These are phyloP conservation scores for Micropoecilia bifurca DNA, from an alignment of 2,797 vertebrate species.

Conservation along the genomic window DNA sequence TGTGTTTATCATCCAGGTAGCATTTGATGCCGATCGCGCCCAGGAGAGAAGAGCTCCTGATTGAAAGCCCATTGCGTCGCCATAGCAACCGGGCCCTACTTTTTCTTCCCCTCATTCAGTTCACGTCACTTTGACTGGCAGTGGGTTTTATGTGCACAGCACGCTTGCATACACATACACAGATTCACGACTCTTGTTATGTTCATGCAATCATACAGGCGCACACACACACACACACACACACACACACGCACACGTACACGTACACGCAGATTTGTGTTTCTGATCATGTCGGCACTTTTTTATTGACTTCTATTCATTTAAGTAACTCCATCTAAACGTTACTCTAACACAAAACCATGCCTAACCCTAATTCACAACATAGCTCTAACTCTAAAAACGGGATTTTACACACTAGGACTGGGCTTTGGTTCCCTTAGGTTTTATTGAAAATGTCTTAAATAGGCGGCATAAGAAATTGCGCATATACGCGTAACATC, in stretches of 20 bases:
- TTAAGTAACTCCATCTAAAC: neutral
- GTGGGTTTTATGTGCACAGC: constrained; percentile 41
- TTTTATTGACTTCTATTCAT: neutral
- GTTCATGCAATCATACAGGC: neutral
- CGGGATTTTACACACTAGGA: neutral
- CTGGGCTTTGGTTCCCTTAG: neutral
- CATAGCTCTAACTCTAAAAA: neutral
- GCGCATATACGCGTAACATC: neutral
- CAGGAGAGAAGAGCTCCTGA: constrained; percentile 51
- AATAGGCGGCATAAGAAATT: neutral
- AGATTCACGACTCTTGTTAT: constrained; percentile 1
- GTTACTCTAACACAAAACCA: neutral
- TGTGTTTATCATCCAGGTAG: constrained; percentile 56
- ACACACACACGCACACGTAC: neutral
- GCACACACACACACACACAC: neutral
- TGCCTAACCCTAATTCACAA: neutral
- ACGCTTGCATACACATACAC: neutral
- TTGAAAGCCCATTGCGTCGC: constrained; percentile 75
- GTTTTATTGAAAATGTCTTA: neutral
- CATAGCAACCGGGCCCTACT: constrained; percentile 79
- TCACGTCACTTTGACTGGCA: constrained; percentile 52
- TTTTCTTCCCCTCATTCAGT: constrained; percentile 49
- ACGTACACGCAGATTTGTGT: neutral
- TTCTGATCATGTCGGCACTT: neutral
- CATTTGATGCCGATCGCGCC: constrained; percentile 48